Evolutionary conservation across 2,797 vertebrate genomes (phyloP), one percentile per base, ranked within the genome.

Genomic region (Hipposideros larvatus): DNA sequence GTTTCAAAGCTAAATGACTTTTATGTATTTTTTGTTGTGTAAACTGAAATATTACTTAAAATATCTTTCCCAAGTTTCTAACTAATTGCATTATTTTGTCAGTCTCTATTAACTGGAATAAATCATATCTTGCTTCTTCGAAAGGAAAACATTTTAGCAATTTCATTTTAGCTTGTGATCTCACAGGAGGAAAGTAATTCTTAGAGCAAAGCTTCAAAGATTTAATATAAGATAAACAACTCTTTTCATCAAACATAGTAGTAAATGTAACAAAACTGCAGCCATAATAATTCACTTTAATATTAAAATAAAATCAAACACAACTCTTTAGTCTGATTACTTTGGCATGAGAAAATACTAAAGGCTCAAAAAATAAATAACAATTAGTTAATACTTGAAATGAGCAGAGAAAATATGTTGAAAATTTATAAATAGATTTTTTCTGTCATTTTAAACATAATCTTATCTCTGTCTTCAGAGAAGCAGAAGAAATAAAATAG

Each of bases 211-310:
- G 71, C 66, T 78, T 93, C 80, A 78, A 93, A 92, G 90, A 96
- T 96, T 95, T 96, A 95, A 95, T 94, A 75, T 86, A 87, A 95
- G 66, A 94, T 93, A 97, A 97, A 92, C 48, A 95, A 87, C 90
- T 91, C 78, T 84, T 96, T 93, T 92, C 46, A 94, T 95, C 77
- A 95, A 68, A 61, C 24, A 77, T 94, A 93, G 89, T 87, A 93
- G 87, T 86, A 96, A 96, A 79, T 86, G 53, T 19, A 91, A 92
- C 59, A 85, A 68, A 94, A 90, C 19, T 88, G 4, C 14, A 88
- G 68, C 87, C 57, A 51, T 41, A 92, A 93, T 61, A 57, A 74
- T 87, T 94, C 31, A 94, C 90, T 95, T 98, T 96, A 96, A 94
- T 94, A 95, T 94, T 93, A 92, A 93, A 93, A 89, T 83, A 91